Evolutionary conservation across 2,113 vertebrate species (phyloP), one percentile per base, ranked within the genome.

Genomic region (Plectropomus leopardus): DNA sequence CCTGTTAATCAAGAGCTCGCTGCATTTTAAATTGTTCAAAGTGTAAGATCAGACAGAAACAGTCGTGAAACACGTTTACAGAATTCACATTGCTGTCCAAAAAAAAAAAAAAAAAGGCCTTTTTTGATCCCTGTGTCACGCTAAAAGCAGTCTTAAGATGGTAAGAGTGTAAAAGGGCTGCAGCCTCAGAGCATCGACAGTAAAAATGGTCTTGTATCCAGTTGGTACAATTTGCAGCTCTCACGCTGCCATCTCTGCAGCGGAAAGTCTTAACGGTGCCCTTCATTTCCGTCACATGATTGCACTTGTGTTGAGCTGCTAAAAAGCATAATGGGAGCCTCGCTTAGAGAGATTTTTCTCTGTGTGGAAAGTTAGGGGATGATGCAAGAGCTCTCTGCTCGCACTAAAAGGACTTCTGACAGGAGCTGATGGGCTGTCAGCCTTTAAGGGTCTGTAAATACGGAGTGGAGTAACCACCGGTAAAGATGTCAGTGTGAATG

Each of bases 321-420:
- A 30, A 82, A 85, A 83, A 79, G 80, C 80, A 68, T 83, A 85
- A 84, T 89, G 57, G 76, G 65, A 82, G 58, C 17, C 80, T 86
- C 47, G 17, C 63, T 82, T 51, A 64, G 66, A 82, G 82, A 75
- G 84, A 26, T 65, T 83, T 87, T 68, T 71, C 83, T 76, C 63
- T 15, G 5, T 66, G 34, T 63, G 78, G 73, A 68, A 78, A 68
- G 55, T 79, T 28, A 7, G 24, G 23, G n/a, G 26, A 40, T 83
- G 83, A 89, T 87, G 84, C 63, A 78, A 80, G 71, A 48, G 42
- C 72, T 48, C 36, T 70, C 67, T 73, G 42, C 57, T 75, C 72
- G 0, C 36, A 16, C 15, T 68, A 26, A 78, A 80, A 79, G 58
- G 61, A 47, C 73, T 67, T 80, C 58, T 75, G 80, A 86, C 75